Base-by-base conservation (phyloP, 2,888 invertebrate species). In the Mystacides longicornis region DNA sequence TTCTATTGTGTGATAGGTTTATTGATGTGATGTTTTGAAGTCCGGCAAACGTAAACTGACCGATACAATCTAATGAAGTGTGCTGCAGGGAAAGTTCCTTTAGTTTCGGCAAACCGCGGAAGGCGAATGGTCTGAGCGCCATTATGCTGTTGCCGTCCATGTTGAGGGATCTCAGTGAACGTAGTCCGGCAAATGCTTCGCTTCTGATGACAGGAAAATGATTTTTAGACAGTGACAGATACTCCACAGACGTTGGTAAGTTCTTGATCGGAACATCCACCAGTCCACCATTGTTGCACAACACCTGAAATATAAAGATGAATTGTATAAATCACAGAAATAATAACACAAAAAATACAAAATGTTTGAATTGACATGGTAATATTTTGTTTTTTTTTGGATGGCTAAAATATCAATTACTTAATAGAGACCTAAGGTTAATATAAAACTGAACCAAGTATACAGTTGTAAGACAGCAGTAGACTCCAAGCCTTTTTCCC, bases 71-170 rank as follows among this genome's bases (percentile, higher is more conserved):
- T 52, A 95, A 75, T 2, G 89, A 89, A 9, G 94, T 93, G 65
- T 92, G 86, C 67, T 92, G 91, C 62, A 95, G 89, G 63, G 89
- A 87, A 33, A 92, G 81, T 66, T 85, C 89, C 65, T 81, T 81
- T 7, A 96, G 80, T n/a, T 87, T 81, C 3, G 85, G 84, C 54
- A 94, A 71, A 9, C 91, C 91, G 22, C 89, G 83, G 71, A 95
- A 93, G 52, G 93, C 89, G 69, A 91, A 90, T 51, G 88, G 87
- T 63, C 84, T 83, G 64, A 94, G 87, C 60, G 82, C 79, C 51
- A 86, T 82, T 63, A 95, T 87, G 69, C 90, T 88, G 76, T 95
- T 95, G 63, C 87, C 87, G 69, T 93, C 91, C 64, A 95, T 79
- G n/a, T 85, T 86, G 46, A 96, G 82, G 64, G 91, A 89, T 62